Evolutionary conservation across 1,140 invertebrate genomes (phyloP).

Genomic region (Pinna nobilis): DNA sequence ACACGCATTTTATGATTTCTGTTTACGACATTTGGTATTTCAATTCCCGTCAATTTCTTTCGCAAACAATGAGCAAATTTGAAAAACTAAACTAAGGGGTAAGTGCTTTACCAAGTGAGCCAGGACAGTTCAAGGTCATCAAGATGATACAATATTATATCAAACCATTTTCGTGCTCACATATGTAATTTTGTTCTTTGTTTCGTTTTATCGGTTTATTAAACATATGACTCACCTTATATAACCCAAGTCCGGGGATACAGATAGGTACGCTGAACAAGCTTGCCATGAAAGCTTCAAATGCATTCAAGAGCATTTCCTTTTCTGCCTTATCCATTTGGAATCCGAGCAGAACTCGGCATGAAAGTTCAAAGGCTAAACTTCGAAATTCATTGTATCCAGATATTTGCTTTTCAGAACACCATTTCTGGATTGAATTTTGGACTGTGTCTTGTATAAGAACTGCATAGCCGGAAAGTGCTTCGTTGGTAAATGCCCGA

Average conservation of each 20-base stretch:
- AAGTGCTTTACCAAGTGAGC: no score
- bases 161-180: no score
- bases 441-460: constrained; percentile 45
- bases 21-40: no score
- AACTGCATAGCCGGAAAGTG: constrained; percentile 50
- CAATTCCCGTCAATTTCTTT: no score
- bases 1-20: no score
- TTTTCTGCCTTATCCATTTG: constrained; percentile 41
- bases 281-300: constrained; percentile 49
- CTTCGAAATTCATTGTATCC: constrained; percentile 57
- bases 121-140: no score
- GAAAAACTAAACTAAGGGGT: no score
- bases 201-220: no score
- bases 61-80: no score
- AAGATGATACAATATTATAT: no score
- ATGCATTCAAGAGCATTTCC: constrained; percentile 40
- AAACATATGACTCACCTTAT: constrained; percentile 49
- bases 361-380: constrained; percentile 56
- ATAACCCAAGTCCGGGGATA: constrained; percentile 57
- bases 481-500: constrained; percentile 56
- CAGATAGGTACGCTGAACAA: constrained; percentile 60
- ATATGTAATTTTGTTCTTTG: no score
- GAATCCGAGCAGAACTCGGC: constrained; percentile 56
- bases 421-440: constrained; percentile 54
- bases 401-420: constrained; percentile 39